These are phyloP conservation scores for Balaenoptera acutorostrata DNA, from an alignment of 2,113 vertebrate genomes.

Conservation along the genomic window DNA sequence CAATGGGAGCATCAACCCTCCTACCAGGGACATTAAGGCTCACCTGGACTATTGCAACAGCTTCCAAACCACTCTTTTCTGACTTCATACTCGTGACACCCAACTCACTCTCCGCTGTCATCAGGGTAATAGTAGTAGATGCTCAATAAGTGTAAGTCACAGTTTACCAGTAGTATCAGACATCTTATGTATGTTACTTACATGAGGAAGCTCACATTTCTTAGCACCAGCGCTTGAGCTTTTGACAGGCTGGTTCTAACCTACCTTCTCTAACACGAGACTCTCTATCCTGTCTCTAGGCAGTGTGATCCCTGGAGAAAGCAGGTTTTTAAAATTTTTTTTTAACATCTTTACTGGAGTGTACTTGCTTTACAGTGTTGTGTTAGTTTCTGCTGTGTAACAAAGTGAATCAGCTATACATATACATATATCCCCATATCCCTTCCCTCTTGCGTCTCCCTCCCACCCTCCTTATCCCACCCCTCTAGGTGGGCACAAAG, in stretches of 20 bases:
- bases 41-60: not conserved
- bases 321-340: not conserved
- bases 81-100: not conserved
- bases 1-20: not conserved
- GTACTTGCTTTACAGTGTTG: no score
- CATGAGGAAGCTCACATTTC: not conserved
- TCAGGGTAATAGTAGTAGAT: not conserved
- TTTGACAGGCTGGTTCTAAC: not conserved
- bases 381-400: no score
- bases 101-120: not conserved
- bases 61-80: not conserved
- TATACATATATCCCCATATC: no score
- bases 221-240: not conserved
- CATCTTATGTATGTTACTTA: not conserved
- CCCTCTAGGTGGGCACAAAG: no score
- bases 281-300: not conserved
- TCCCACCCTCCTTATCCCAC: no score
- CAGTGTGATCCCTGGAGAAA: not conserved
- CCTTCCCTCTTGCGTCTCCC: no score
- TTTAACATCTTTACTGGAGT: no score
- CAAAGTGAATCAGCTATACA: no score
- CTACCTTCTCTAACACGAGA: not conserved
- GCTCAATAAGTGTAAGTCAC: not conserved
- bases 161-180: not conserved
- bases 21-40: not conserved